Evolutionary conservation across 2,113 vertebrate species (phyloP), one percentile per base, ranked within the genome.

Genomic region (Ramphastos sulfuratus): DNA sequence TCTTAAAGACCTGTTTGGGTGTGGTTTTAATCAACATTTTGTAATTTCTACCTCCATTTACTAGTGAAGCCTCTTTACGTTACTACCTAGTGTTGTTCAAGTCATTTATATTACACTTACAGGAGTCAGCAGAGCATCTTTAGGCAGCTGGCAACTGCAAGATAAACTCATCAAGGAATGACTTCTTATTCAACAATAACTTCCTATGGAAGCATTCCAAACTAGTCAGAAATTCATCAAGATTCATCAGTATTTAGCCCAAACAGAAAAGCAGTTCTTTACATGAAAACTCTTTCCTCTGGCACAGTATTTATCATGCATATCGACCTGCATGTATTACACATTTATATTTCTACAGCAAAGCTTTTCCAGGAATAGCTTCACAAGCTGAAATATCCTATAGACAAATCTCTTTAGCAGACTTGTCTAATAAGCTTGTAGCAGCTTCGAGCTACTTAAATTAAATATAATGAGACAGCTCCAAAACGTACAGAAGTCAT

Each of bases 21-120:
- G 95, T 61, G 96, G 93, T 72, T 92, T 92, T 64, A 82, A 81
- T 44, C 65, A 91, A 91, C 65, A n/a, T 74, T 91, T 93, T 89
- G 64, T 69, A 42, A 87, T 91, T 92, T 94, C 82, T 77, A 65
- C 65, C 87, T 78, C 52, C 61, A 78, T 65, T 91, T 85, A 73
- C 33, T 60, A 85, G 54, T 64, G 69, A 77, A 89, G 60, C 72
- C 72, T 94, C 59, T 82, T 87, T 52, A 85, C 50, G n/a, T 67
- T 85, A 67, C 30, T 66, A n/a, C 16, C 19, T 52, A 50, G 37
- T 12, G n/a, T 7, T 73, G 18, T 58, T 87, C 60, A 82, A 73
- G 42, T 77, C 69, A 73, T 46, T 82, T 63, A 79, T 9, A 27
- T 10, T 31, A 80, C 19, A 21, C 52, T 83, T 85, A 23, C 65